phyloP scores from a whole-genome alignment of 2,797 vertebrate species.

The Cynodonichthys magdalenae region DNA sequence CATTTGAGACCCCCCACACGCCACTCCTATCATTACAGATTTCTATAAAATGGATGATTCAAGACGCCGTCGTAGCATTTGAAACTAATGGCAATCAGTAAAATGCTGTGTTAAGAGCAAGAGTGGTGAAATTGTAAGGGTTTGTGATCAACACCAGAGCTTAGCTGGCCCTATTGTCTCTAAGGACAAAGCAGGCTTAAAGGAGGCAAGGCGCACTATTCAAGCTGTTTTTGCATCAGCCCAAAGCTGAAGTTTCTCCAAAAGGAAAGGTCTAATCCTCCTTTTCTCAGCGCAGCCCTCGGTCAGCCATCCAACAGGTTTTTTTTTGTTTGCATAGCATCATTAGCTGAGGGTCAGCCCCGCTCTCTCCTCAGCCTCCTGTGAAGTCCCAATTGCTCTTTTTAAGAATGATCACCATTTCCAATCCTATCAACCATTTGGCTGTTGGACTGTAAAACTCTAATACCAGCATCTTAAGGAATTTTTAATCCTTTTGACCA shows the following conservation, averaged over 20 bases:
- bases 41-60: slow-evolving; percentile 41
- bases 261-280: slow-evolving; percentile 76
- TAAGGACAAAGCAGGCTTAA: slow-evolving; percentile 73
- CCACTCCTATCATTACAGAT: slow-evolving; percentile 51
- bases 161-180: slow-evolving; percentile 78
- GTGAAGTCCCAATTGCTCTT: slow-evolving; percentile 75
- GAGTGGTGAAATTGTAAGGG: slow-evolving; percentile 71
- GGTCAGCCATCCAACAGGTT: slow-evolving; percentile 67
- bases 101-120: slow-evolving; percentile 70
- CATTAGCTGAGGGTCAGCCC: slow-evolving; percentile 78
- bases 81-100: slow-evolving; percentile 77
- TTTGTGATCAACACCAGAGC: slow-evolving; percentile 70
- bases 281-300: slow-evolving; percentile 62
- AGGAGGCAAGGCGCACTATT: slow-evolving; percentile 69
- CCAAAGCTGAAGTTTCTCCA: slow-evolving; percentile 69
- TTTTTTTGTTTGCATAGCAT: slow-evolving; percentile 66
- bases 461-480: slow-evolving; percentile 73
- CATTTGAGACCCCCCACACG: slow-evolving; percentile 20
- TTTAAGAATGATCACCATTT: slow-evolving; percentile 66
- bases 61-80: slow-evolving; percentile 38
- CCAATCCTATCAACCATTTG: slow-evolving; percentile 71
- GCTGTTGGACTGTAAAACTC: slow-evolving; percentile 69
- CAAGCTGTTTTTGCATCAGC: slow-evolving; percentile 66
- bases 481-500: slow-evolving; percentile 76
- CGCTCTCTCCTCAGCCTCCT: slow-evolving; percentile 60